Evolutionary conservation across 92 coral and sea anemone species (phyloP).

Genomic region (Bergia puertoricense): DNA sequence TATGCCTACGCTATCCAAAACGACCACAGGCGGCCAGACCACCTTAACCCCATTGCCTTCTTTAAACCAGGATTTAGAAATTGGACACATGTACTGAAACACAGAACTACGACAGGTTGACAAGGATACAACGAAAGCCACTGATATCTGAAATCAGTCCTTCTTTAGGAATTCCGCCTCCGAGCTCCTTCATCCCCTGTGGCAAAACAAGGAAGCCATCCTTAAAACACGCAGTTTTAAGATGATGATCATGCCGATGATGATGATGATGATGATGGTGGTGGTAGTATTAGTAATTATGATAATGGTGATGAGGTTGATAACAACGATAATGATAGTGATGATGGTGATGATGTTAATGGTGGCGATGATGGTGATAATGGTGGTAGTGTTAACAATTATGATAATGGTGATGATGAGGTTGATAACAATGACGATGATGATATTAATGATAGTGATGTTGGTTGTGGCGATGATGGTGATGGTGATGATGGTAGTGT

Average conservation of each 20-base stretch:
- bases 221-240: background rate
- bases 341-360: too few species aligned
- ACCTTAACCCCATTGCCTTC: too few species aligned
- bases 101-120: background rate
- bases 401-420: background rate
- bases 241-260: background rate
- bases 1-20: too few species aligned
- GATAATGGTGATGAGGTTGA: background rate
- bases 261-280: background rate
- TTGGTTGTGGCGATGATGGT: too few species aligned
- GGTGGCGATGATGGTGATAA: background rate
- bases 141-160: constrained; percentile 88
- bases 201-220: background rate
- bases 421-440: too few species aligned
- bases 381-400: too few species aligned
- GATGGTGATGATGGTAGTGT: background rate
- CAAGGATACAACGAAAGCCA: constrained; percentile 95
- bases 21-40: too few species aligned
- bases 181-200: constrained; percentile 85
- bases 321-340: too few species aligned
- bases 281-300: background rate
- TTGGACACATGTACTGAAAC: background rate
- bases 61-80: too few species aligned
- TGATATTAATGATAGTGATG: too few species aligned
- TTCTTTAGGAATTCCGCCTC: constrained; percentile 88